Evolutionary conservation across 2,113 vertebrate genomes (phyloP), one percentile per base, ranked within the genome.

Genomic region (Aegithalos caudatus): DNA sequence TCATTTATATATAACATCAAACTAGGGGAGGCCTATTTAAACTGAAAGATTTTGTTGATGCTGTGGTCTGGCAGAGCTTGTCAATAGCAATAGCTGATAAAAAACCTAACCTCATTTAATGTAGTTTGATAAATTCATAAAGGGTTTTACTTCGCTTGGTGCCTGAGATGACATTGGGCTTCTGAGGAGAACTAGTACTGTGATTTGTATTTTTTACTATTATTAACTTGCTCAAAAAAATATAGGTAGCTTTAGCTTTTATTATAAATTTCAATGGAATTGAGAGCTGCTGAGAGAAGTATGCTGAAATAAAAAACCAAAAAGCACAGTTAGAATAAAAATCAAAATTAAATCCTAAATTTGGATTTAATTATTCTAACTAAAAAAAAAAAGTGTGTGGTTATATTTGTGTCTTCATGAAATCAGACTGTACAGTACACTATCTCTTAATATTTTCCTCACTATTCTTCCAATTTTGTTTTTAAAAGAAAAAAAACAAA

Each of bases 1-100:
- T 69, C 56, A 7, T 64, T 51, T 81, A 50, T 58, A 25, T 21
- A 15, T 23, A 42, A 56, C 69, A 72, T 48, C 48, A 44, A 69
- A 60, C 65, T 84, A 53, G 37, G 81, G 47, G 38, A 90, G 23
- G 67, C 78, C 62, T 82, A 0, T 69, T 88, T n/a, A 72, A 72
- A 69, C 8, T 1, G 81, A 74, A 87, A 24, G 80, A 28, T 78
- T 58, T 69, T 33, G 25, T 72, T 61, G 88, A n/a, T 80, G 58
- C 66, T 37, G 69, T 81, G 84, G 12, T 81, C 65, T 94, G 60
- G 67, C 86, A 88, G 65, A 92, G 90, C 88, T 86, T 94, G 64
- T 84, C 77, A 71, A 87, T 96, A 96, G 96, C 92, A 97, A 96
- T 96, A 96, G 94, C 89, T 86, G 86, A 92, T 78, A 88, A 91